A percentile compares a stretch with the other conserved stretches of the same genome.
Evolutionary conservation across 2,888 invertebrate genomes (phyloP).

Genomic region (Meganola albula): DNA sequence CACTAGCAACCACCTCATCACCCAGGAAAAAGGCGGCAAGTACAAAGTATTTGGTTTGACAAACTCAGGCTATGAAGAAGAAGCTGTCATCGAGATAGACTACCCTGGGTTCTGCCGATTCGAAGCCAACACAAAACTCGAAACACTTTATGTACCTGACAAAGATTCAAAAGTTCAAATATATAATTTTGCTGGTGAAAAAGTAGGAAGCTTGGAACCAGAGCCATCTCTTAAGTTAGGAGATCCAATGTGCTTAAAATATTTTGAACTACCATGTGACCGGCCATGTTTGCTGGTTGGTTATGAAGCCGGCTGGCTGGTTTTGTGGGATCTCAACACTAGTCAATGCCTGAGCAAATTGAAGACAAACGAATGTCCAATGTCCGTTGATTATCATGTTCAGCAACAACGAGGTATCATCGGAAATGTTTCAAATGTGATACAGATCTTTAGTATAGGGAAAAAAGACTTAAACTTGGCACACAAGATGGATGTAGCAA

Average conservation of each 20-base stretch:
- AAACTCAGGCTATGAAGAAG: conserved; percentile 78
- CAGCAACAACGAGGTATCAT: conserved; percentile 81
- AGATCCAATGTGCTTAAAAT: conserved; percentile 80
- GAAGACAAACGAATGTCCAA: conserved; percentile 80
- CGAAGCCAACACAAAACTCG: conserved; percentile 77
- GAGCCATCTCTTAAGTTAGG: conserved; percentile 70
- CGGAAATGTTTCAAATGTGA: conserved; percentile 79
- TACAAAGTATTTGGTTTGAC: conserved; percentile 82
- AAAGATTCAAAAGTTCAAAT: conserved; percentile 74
- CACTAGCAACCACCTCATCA: conserved; percentile 79
- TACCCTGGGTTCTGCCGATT: conserved; percentile 85
- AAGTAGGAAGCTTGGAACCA: conserved; percentile 56
- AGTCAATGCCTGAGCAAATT: conserved; percentile 76
- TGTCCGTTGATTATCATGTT: conserved; percentile 84
- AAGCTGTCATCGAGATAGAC: conserved; percentile 76
- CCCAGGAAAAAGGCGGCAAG: conserved; percentile 85
- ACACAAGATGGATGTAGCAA: conserved; percentile 78
- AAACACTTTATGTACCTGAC: conserved; percentile 82
- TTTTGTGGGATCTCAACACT: conserved; percentile 83
- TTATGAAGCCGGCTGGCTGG: conserved; percentile 85
- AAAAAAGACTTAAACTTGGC: conserved; percentile 74
- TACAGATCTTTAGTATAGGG: conserved; percentile 79
- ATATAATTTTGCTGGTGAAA: conserved; percentile 69
- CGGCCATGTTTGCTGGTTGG: conserved; percentile 80
- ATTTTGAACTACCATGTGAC: conserved; percentile 66